Base-by-base conservation (phyloP, 2,797 vertebrate genomes). In the Cichlasoma orientale region DNA sequence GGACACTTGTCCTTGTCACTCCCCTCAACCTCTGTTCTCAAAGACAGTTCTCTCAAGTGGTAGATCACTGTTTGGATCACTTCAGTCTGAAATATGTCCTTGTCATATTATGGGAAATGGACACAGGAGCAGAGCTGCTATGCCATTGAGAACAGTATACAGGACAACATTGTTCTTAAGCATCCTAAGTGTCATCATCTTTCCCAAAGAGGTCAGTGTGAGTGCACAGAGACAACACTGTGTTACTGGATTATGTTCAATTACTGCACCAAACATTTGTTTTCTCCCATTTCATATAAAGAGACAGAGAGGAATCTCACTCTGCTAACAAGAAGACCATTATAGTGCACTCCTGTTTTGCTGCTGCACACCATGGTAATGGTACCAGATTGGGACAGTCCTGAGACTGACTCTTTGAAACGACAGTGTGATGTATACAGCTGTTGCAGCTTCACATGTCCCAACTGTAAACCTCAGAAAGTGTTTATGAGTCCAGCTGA, bases 1-100 rank as follows among this genome's bases (percentile, higher is more conserved):
- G 93, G 90, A 94, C 93, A 92, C 93, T 95, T 74, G 92, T 94
- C 92, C 92, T 95, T 95, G 92, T 89, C 84, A 77, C 79, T 88
- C 90, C 88, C 85, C 93, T 95, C 88, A 80, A 94, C 92, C 94
- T 92, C 90, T 91, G 90, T 92, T 93, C 91, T 92, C 89, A 91
- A 93, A 94, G 93, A 94, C 89, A 74, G 89, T 91, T 92, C 94
- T 90, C 92, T 94, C 85, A 80, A 95, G 93, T 93, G 90, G 79
- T 68, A 58, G 83, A 88, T 87, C 86, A 84, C 88, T 86, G 88
- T 92, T 91, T 91, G 90, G 90, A 93, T 93, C 86, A 89, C 93
- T 95, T 92, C 84, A 93, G 83, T 85, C 86, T 92, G 83, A 89
- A 92, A 93, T 88, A 89, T 87, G 92, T 91, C 91, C 92, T 95